phyloP scores from a whole-genome alignment of 2,797 vertebrate species.

The Esox masquinongy region DNA sequence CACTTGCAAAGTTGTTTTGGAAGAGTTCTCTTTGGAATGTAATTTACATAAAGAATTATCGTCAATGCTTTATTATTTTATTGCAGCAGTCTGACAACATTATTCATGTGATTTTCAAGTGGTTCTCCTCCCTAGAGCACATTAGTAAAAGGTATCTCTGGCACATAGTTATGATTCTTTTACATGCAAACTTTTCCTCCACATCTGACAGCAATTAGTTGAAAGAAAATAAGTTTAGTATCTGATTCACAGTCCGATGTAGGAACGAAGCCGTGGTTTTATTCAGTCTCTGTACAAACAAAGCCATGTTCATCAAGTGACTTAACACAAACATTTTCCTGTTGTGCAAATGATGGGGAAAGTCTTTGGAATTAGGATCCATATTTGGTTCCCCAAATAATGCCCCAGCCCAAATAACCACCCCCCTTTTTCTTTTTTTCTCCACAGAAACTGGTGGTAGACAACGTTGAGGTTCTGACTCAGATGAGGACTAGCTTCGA shows the following conservation, averaged over 20 bases:
- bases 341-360: not conserved
- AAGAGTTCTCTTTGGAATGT: not conserved
- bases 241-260: slow-evolving; percentile 38
- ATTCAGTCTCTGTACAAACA: not conserved
- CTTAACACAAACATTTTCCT: slow-evolving; percentile 20
- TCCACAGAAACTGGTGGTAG: slow-evolving; percentile 95
- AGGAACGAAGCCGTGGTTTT: slow-evolving; percentile 13
- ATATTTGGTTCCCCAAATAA: not conserved
- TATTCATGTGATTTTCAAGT: slow-evolving; percentile 21
- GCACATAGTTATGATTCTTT: slow-evolving; percentile 20
- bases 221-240: slow-evolving; percentile 28
- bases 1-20: slow-evolving; percentile 10
- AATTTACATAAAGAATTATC: slow-evolving; percentile 2
- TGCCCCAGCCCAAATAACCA: not conserved
- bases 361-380: not conserved
- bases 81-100: slow-evolving; percentile 10
- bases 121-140: slow-evolving; percentile 11
- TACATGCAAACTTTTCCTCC: slow-evolving; percentile 29
- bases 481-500: slow-evolving; percentile 99
- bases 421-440: not conserved
- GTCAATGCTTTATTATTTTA: not conserved
- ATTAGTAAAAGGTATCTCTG: slow-evolving; percentile 22
- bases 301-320: slow-evolving; percentile 21
- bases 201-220: slow-evolving; percentile 51
- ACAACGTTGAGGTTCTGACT: slow-evolving; percentile 96